Base-by-base conservation (phyloP, 2,888 invertebrate genomes). In the Tachina fera region DNA sequence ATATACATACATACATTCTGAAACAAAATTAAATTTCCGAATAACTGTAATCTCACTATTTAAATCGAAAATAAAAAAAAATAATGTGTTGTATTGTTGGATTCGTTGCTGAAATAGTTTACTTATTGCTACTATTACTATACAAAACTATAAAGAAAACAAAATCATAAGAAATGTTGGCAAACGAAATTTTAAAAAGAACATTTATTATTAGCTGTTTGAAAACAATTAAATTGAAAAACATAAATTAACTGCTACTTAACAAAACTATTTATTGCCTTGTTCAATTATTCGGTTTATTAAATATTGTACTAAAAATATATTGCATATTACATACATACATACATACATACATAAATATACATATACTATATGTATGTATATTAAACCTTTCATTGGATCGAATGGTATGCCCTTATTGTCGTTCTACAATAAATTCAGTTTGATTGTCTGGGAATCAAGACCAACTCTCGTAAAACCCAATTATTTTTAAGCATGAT, bases 71-170 rank as follows among this genome's bases (percentile, higher is more conserved):
- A 51, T 56, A 71, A 9, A 11, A 61, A 71, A 9, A 11, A 61
- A 61, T 65, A 58, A 63, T 75, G 72, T 81, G 63, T 81, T 81
- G 81, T 85, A 83, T 79, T 83, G 86, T 83, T 83, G 83, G 83
- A 86, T 86, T 86, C 83, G 82, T 86, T 86, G 86, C 86, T 86
- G 86, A 86, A 86, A 79, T 83, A 86, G 74, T 83, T 85, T 74
- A 77, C 63, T 74, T 84, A 81, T 65, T 65, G 68, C 51, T 58
- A 71, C 19, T 45, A 78, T 56, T 79, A 68, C 68, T 53, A 60
- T 51, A 65, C 58, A 51, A 71, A 75, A 77, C 22, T 71, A 19
- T 61, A 56, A 80, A 47, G 43, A 58, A 63, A 51, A 63, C 6
- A n/a, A 58, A 63, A 13, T 47, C n/a, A 31, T 31, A 60, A 60